These are phyloP conservation scores for Drymonia ruficornis DNA, from an alignment of 2,888 invertebrate genomes.

Conservation along the genomic window DNA sequence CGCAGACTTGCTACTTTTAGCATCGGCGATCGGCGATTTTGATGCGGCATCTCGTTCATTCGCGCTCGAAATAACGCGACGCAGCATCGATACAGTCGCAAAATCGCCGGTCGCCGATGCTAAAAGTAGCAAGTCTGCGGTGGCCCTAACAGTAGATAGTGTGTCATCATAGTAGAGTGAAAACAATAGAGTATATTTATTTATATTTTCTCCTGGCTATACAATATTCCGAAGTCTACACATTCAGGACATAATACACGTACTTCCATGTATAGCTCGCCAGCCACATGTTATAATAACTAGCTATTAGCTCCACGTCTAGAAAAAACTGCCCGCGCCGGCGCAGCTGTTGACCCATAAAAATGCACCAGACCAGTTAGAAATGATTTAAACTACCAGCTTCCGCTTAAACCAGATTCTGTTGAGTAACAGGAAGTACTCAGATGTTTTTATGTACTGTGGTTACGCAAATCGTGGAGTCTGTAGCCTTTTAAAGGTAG, in stretches of 20 bases:
- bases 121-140: too few species aligned
- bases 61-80: too few species aligned
- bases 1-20: too few species aligned
- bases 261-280: not conserved
- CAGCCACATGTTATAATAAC: not conserved
- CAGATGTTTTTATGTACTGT: constrained; percentile 24
- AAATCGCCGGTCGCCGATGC: too few species aligned
- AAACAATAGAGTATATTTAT: too few species aligned
- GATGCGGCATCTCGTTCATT: too few species aligned
- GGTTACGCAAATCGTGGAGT: not conserved
- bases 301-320: not conserved
- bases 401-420: constrained; percentile 28
- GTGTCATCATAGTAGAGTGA: too few species aligned
- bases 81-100: too few species aligned
- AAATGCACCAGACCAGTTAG: constrained; percentile 2
- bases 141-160: too few species aligned
- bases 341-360: constrained; percentile 3
- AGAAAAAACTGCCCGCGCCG: not conserved
- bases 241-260: not conserved
- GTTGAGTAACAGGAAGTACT: constrained; percentile 33
- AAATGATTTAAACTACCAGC: constrained; percentile 10
- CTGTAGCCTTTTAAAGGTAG: not conserved
- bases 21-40: too few species aligned
- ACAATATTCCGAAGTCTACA: too few species aligned
- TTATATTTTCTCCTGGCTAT: too few species aligned